These are phyloP conservation scores for Tortricodes alternella DNA, from an alignment of 2,888 invertebrate genomes.

Conservation along the genomic window DNA sequence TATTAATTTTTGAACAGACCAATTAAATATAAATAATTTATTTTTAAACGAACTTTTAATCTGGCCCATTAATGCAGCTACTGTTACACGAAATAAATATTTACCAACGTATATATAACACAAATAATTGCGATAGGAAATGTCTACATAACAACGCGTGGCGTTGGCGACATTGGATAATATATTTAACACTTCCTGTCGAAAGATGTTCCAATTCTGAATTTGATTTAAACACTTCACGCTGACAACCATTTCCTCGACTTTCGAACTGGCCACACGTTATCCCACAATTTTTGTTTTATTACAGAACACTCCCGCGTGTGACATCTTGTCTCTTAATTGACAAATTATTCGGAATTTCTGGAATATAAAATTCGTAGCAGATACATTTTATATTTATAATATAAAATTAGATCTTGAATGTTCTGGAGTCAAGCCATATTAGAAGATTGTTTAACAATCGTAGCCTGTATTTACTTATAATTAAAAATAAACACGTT, in stretches of 20 bases:
- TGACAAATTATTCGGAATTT: slow-evolving; percentile 52
- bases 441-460: neutral
- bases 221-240: slow-evolving; percentile 73
- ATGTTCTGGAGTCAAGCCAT: neutral
- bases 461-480: neutral
- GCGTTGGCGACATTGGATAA: slow-evolving; percentile 60
- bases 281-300: slow-evolving; percentile 57
- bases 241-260: slow-evolving; percentile 77
- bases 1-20: no score
- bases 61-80: slow-evolving; percentile 5
- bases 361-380: slow-evolving; percentile 16
- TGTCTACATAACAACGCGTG: slow-evolving; percentile 52
- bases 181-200: slow-evolving; percentile 75
- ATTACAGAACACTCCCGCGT: slow-evolving; percentile 41
- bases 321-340: slow-evolving; percentile 44
- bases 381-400: neutral
- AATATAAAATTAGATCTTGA: neutral
- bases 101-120: slow-evolving; percentile 36
- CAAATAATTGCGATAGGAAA: slow-evolving; percentile 51
- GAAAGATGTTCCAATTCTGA: slow-evolving; percentile 80
- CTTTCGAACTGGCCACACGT: slow-evolving; percentile 54
- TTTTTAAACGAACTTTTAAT: neutral
- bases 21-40: no score
- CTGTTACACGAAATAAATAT: slow-evolving; percentile 36
- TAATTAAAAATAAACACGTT: no score